Base-by-base conservation (phyloP, 2,797 vertebrate genomes). In the Ctenochaetus hawaiiensis region DNA sequence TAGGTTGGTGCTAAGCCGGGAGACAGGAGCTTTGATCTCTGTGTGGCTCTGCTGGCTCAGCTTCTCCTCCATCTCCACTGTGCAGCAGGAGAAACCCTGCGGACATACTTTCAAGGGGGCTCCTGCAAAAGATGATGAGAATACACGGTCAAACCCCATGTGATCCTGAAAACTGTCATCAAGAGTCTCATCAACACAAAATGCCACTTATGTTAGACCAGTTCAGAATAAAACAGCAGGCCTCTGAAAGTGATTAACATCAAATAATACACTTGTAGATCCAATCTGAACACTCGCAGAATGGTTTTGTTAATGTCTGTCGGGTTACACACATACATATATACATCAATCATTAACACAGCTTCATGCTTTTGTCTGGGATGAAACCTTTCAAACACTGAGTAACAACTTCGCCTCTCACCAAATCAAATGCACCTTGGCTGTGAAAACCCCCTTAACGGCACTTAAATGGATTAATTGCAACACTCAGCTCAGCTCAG, bases 31-130 rank as follows among this genome's bases (percentile, higher is more conserved):
- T 92, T 96, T 96, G 92, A 99, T 96, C 91, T 99, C 98, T 0
- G 95, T 92, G 92, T 96, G 96, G 87, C 97, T 99, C 90, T 97
- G 97, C 84, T 97, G 96, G 78, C 96, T 96, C 86, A 99, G 96
- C 87, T 97, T 98, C 91, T 99, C 98, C 86, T 99, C 98, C 98
- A 99, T 99, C 89, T 97, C 97, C 92, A 96, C 92, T 14, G 98
- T 98, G 91, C 98, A 99, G 95, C 98, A 99, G 1, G 98, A 98
- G 93, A 95, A 97, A 67, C 95, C 96, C 91, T 97, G 97, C 0
- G 96, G 95, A 92, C 98, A 99, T 75, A 99, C 97, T 92, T 98
- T 99, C 92, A 99, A 93, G 59, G 97, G 95, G 64, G 97, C 96
- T 84, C 96, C 98, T 99, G 93, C 90, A 84, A 67, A 34, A 82